Evolutionary conservation across 2,113 vertebrate species (phyloP).

Genomic region (Indri indri): DNA sequence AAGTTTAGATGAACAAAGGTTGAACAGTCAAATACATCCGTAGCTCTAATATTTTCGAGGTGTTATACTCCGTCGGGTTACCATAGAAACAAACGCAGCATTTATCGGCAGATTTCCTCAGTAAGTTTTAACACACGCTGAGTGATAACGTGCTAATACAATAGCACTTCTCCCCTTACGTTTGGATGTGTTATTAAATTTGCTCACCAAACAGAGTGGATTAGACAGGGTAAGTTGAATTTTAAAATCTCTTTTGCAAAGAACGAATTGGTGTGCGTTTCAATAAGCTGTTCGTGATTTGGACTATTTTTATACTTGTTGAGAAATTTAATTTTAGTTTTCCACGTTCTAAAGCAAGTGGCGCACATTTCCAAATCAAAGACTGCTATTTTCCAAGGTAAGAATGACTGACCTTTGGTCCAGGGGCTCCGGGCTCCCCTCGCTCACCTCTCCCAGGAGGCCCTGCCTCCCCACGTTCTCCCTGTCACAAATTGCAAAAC

Average conservation of each 20-base stretch:
- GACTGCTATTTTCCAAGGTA: neutral
- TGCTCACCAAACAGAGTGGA: neutral
- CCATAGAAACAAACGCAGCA: neutral
- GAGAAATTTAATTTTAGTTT: constrained; percentile 42
- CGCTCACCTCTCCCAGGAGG: constrained; percentile 93
- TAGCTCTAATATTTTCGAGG: constrained; percentile 54
- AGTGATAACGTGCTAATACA: neutral
- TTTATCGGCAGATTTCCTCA: neutral
- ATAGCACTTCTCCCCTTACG: neutral
- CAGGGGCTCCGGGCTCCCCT: constrained; percentile 90
- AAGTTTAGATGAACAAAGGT: constrained; percentile 48
- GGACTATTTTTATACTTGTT: neutral
- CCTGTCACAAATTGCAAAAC: constrained; percentile 84
- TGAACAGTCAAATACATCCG: constrained; percentile 15
- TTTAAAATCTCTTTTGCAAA: neutral
- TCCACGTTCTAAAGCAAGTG: constrained; percentile 17
- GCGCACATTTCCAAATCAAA: neutral
- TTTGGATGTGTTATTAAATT: neutral
- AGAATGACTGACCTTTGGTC: constrained; percentile 91
- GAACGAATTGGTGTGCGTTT: neutral
- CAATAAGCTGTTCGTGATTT: neutral
- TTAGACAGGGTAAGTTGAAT: neutral
- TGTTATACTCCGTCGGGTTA: neutral
- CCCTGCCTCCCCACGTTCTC: constrained; percentile 93
- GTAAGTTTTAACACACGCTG: neutral